Evolutionary conservation across 2,113 vertebrate genomes (phyloP).

Genomic region (Labrus mixtus): DNA sequence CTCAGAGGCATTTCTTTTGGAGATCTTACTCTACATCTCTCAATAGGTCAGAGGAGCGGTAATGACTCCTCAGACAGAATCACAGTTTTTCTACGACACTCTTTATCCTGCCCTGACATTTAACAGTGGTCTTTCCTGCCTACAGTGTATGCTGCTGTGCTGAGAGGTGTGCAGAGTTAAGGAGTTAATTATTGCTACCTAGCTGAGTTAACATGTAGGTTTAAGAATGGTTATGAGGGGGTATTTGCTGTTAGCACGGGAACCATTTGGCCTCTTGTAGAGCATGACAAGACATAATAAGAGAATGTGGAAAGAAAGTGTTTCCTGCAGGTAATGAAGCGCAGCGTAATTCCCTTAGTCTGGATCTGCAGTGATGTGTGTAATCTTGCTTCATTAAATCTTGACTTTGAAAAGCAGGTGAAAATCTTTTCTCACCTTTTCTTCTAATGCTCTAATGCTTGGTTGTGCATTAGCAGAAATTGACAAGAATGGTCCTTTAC

Average conservation of each 20-base stretch:
- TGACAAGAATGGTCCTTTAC: slow-evolving; percentile 8
- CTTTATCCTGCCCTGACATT: slow-evolving; percentile 71
- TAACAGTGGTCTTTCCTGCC: slow-evolving; percentile 44
- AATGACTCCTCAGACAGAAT: slow-evolving; percentile 61
- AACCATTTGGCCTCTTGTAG: slow-evolving; percentile 25
- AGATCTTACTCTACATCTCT: slow-evolving; percentile 62
- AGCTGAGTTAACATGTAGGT: slow-evolving; percentile 44
- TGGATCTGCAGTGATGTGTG: slow-evolving; percentile 50
- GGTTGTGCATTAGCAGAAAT: slow-evolving; percentile 17
- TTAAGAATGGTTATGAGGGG: slow-evolving; percentile 54
- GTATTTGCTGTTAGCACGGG: slow-evolving; percentile 59
- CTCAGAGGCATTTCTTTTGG: slow-evolving; percentile 51
- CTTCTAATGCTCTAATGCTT: slow-evolving; percentile 23
- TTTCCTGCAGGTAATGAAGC: slow-evolving; percentile 52
- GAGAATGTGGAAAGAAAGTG: slow-evolving; percentile 41
- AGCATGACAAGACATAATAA: slow-evolving; percentile 34
- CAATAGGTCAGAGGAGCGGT: slow-evolving; percentile 68
- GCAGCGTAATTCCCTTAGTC: slow-evolving; percentile 38
- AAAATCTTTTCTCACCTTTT: slow-evolving; percentile 37
- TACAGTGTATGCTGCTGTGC: slow-evolving; percentile 19
- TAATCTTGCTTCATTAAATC: slow-evolving; percentile 53
- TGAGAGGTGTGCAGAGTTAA: slow-evolving; percentile 52
- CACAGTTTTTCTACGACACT: slow-evolving; percentile 56
- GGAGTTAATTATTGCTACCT: slow-evolving; percentile 65
- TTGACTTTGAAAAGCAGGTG: slow-evolving; percentile 51